phyloP scores from a whole-genome alignment of 2,113 vertebrate species.

The Raja brachyura region DNA sequence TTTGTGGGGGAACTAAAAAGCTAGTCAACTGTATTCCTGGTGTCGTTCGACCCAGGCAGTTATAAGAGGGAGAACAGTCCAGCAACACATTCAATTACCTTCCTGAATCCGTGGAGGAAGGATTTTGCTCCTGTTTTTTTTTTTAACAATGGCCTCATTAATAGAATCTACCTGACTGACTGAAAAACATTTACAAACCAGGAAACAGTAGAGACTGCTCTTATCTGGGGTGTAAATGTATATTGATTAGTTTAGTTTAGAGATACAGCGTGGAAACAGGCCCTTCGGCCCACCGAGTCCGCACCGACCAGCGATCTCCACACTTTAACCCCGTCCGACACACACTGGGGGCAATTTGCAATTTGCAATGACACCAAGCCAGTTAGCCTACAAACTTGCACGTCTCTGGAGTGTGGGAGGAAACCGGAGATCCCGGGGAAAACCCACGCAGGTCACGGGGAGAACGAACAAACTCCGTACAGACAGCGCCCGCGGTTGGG shows the following conservation, averaged over 20 bases:
- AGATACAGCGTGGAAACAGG: too few relatives aligned
- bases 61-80: not conserved
- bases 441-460: too few relatives aligned
- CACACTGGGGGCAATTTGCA: too few relatives aligned
- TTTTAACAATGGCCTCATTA: not conserved
- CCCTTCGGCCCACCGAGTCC: too few relatives aligned
- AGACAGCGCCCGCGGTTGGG: too few relatives aligned
- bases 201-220: not conserved
- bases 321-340: too few relatives aligned
- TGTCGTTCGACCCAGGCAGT: not conserved
- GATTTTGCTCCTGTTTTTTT: not conserved
- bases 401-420: too few relatives aligned
- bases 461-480: too few relatives aligned
- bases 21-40: not conserved
- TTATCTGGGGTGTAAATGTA: not conserved
- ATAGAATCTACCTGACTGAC: not conserved
- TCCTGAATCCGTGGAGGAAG: not conserved
- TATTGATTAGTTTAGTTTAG: not conserved
- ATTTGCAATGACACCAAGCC: too few relatives aligned
- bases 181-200: not conserved
- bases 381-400: too few relatives aligned
- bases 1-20: not conserved
- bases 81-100: not conserved
- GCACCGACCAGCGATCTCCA: too few relatives aligned
- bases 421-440: too few relatives aligned